These are phyloP conservation scores for Acrocera orbiculus DNA, from an alignment of 2,888 invertebrate genomes.

Conservation along the genomic window DNA sequence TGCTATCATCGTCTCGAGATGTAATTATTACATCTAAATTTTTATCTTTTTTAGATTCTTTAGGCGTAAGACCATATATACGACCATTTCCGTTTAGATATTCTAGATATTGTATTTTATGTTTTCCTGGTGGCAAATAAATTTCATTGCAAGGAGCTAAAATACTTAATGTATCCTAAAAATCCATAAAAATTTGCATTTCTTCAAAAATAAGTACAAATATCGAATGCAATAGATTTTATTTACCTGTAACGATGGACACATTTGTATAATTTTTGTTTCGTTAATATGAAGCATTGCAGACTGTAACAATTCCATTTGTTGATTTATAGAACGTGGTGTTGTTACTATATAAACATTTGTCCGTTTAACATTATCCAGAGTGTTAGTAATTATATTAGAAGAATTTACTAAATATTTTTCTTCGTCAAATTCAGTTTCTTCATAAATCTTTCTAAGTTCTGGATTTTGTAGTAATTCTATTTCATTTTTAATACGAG, in stretches of 20 bases:
- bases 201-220: neutral
- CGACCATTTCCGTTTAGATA: constrained; percentile 36
- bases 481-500: constrained; percentile 39
- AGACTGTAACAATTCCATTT: constrained; percentile 27
- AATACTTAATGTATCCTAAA: constrained; percentile 23
- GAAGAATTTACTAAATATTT: neutral
- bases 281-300: too few relatives aligned
- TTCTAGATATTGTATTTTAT: constrained; percentile 34
- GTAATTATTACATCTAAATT: constrained; percentile 22
- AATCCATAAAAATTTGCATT: constrained; percentile 8
- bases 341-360: constrained; percentile 33
- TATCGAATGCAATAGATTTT: neutral
- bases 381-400: neutral
- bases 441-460: constrained; percentile 34
- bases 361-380: too few relatives aligned
- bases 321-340: constrained; percentile 31
- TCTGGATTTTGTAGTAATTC: constrained; percentile 41
- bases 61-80: constrained; percentile 19
- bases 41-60: neutral
- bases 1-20: constrained; percentile 33
- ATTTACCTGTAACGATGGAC: constrained; percentile 22
- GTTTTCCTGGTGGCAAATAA: constrained; percentile 33
- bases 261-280: constrained; percentile 31
- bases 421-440: constrained; percentile 18
- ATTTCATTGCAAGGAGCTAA: constrained; percentile 33